Percentiles rank a stretch among this genome's conserved stretches.
These are phyloP conservation scores for Lochmaea crataegi DNA, from an alignment of 2,888 invertebrate genomes.

Conservation along the genomic window DNA sequence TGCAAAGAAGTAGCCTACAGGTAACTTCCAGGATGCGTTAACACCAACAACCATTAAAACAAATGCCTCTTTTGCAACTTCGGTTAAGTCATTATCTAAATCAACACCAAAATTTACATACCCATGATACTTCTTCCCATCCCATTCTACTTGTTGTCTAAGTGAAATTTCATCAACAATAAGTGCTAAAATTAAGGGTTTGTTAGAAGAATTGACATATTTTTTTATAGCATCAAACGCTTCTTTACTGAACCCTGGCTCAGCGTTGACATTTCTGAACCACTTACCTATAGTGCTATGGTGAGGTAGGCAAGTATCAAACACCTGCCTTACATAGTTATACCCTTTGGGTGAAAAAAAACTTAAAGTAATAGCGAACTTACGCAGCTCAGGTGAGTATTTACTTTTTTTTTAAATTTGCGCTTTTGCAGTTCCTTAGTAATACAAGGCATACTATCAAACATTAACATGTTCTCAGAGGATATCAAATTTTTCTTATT, in stretches of 20 bases:
- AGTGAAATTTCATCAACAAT: constrained; percentile 55
- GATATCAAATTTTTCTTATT: constrained; percentile 22
- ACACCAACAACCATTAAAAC: constrained; percentile 50
- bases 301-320: constrained; percentile 54
- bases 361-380: constrained; percentile 40
- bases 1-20: constrained; percentile 53
- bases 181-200: constrained; percentile 40
- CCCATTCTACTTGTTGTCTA: constrained; percentile 51
- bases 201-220: constrained; percentile 28
- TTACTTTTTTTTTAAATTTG: constrained; percentile 30
- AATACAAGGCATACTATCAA: not conserved
- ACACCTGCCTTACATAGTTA: constrained; percentile 55
- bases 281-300: constrained; percentile 54
- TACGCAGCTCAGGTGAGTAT: constrained; percentile 35
- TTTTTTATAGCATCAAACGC: constrained; percentile 47
- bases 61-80: constrained; percentile 51
- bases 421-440: constrained; percentile 18
- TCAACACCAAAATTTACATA: constrained; percentile 52
- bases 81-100: constrained; percentile 45
- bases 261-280: constrained; percentile 53
- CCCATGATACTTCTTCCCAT: constrained; percentile 53
- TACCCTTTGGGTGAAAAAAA: constrained; percentile 52
- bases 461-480: not conserved
- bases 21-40: constrained; percentile 52
- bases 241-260: constrained; percentile 55